Evolutionary conservation across 2,888 invertebrate genomes (phyloP).

Genomic region (Eilema sororculum): DNA sequence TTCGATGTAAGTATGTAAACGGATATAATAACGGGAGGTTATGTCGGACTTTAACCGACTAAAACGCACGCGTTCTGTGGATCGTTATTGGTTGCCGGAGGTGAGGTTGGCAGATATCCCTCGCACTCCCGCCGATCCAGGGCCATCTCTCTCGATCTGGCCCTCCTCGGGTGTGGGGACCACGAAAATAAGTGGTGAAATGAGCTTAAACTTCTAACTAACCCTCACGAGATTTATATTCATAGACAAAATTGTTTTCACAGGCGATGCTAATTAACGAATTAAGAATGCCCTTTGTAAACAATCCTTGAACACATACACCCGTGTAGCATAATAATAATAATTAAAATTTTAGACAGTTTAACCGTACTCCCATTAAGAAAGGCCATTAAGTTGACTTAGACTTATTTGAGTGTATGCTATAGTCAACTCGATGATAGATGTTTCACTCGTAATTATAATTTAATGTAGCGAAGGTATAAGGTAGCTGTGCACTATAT

Average conservation of each 20-base stretch:
- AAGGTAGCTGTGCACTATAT: not conserved
- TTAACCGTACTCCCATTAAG: not conserved
- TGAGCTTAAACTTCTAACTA: not conserved
- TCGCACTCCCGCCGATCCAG: too few species aligned
- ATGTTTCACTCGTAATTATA: not conserved
- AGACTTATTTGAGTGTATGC: not conserved
- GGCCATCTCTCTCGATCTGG: too few species aligned
- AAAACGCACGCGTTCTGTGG: too few species aligned
- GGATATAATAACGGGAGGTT: too few species aligned
- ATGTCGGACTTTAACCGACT: too few species aligned
- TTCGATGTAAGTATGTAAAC: too few species aligned
- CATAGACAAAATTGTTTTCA: not conserved
- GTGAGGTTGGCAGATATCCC: too few species aligned
- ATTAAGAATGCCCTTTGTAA: not conserved
- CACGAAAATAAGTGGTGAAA: not conserved
- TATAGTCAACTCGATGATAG: not conserved
- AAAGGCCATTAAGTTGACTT: not conserved
- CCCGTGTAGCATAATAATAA: constrained; percentile 1
- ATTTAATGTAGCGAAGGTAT: not conserved
- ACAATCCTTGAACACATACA: not conserved
- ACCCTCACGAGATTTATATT: not conserved
- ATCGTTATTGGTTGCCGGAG: too few species aligned
- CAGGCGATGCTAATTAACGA: not conserved
- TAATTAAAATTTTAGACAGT: constrained; percentile 1
- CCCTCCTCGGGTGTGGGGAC: too few species aligned